Evolutionary conservation across 1,140 invertebrate species (phyloP).

Genomic region (Tetragonula clypearis): DNA sequence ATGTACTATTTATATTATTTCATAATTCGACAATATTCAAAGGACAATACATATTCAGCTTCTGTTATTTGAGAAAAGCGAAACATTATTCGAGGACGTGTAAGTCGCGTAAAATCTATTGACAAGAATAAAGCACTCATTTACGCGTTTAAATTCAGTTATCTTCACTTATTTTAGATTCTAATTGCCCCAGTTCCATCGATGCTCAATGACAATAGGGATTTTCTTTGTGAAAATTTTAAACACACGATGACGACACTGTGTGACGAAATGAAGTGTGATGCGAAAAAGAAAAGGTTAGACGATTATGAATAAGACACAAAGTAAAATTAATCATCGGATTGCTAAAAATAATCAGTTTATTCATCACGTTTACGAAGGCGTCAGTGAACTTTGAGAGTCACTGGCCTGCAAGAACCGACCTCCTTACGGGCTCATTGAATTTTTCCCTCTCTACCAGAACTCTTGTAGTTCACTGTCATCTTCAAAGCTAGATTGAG

Average conservation of each 20-base stretch:
- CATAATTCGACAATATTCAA: neutral
- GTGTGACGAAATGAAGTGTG: neutral
- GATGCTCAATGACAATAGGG: neutral
- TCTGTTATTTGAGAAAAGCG: neutral
- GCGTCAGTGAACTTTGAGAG: constrained; percentile 69
- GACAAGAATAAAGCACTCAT: neutral
- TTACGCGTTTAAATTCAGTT: neutral
- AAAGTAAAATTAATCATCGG: constrained; percentile 28
- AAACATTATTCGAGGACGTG: neutral
- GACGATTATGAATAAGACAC: neutral
- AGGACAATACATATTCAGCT: neutral
- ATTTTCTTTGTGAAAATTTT: neutral
- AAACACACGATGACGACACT: neutral
- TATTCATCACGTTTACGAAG: constrained; percentile 45
- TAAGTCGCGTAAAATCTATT: neutral
- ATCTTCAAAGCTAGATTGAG: constrained; percentile 41
- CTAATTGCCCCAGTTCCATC: constrained; percentile 10
- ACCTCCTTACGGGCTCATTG: constrained; percentile 69
- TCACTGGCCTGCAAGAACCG: constrained; percentile 66
- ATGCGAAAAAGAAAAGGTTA: neutral
- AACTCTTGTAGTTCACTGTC: constrained; percentile 66
- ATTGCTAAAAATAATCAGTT: constrained; percentile 56
- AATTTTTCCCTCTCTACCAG: constrained; percentile 67
- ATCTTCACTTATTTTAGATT: constrained; percentile 12
- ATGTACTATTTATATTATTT: too few relatives aligned